Evolutionary conservation across 2,797 vertebrate species (phyloP).

Genomic region (Chaunax sp.): DNA sequence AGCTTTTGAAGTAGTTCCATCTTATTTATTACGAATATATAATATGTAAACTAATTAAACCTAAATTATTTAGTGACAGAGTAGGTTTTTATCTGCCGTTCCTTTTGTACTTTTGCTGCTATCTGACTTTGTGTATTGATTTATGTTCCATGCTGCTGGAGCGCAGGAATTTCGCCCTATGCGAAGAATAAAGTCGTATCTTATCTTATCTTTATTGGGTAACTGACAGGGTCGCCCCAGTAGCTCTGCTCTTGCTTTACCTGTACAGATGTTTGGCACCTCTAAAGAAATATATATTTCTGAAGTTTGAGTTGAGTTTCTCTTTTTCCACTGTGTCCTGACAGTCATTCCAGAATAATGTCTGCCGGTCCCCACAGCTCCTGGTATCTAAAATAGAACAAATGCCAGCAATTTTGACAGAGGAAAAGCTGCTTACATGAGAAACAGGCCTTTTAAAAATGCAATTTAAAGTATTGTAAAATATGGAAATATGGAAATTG

Average conservation of each 20-base stretch:
- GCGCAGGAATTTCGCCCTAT: too few relatives aligned
- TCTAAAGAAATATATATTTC: conserved; percentile 13
- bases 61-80: too few relatives aligned
- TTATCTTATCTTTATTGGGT: too few relatives aligned
- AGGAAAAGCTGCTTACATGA: conserved; percentile 35
- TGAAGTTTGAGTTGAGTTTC: neutral
- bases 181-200: too few relatives aligned
- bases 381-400: conserved; percentile 7
- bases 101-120: too few relatives aligned
- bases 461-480: conserved; percentile 27
- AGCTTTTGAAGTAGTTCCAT: too few relatives aligned
- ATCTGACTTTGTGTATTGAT: too few relatives aligned
- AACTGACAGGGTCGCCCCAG: neutral
- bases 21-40: too few relatives aligned
- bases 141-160: too few relatives aligned
- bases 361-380: conserved; percentile 2
- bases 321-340: neutral
- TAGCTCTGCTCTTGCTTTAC: neutral
- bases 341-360: conserved; percentile 4
- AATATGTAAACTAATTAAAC: too few relatives aligned
- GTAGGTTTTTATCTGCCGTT: too few relatives aligned
- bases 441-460: conserved; percentile 38
- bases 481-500: conserved; percentile 19
- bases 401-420: conserved; percentile 10
- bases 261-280: neutral